phyloP scores from a whole-genome alignment of 2,113 vertebrate genomes.

The Clarias batrachus region DNA sequence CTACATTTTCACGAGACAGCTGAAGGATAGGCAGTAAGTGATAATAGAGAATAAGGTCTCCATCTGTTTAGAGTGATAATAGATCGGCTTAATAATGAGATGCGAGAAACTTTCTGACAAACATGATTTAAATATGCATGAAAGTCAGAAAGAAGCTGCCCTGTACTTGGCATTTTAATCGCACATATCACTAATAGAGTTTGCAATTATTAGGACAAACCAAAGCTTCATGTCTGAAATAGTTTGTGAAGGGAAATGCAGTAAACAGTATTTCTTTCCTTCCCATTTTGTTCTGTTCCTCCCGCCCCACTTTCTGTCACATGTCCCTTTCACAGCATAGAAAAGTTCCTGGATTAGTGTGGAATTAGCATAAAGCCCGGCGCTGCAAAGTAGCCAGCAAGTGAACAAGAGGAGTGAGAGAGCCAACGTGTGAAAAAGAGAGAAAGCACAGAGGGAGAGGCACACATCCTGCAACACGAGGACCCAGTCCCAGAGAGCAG shows the following conservation, averaged over 20 bases:
- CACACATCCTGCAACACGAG: slow-evolving; percentile 37
- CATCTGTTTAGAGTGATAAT: slow-evolving; percentile 22
- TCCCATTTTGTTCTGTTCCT: slow-evolving; percentile 10
- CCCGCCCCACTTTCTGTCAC: slow-evolving; percentile 65
- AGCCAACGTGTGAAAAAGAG: slow-evolving; percentile 54
- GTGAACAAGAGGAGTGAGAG: slow-evolving; percentile 59
- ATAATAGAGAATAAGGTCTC: not conserved
- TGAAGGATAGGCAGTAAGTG: not conserved
- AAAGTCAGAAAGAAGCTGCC: not conserved
- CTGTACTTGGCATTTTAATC: too few relatives aligned
- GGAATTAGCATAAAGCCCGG: slow-evolving; percentile 75
- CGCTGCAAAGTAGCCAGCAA: slow-evolving; percentile 60
- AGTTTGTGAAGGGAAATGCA: slow-evolving; percentile 44
- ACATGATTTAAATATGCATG: not conserved
- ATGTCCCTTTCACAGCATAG: slow-evolving; percentile 78
- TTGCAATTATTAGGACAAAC: not conserved
- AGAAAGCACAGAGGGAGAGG: slow-evolving; percentile 48
- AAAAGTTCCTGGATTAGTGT: slow-evolving; percentile 79
- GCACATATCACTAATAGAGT: not conserved
- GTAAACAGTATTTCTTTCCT: slow-evolving; percentile 57
- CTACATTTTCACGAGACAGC: not conserved
- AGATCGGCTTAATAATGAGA: not conserved
- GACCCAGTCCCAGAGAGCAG: slow-evolving; percentile 41
- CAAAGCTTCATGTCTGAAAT: slow-evolving; percentile 21
- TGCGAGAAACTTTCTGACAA: not conserved